These are phyloP conservation scores for Dryobota labecula DNA, from an alignment of 2,888 invertebrate species.

Conservation along the genomic window DNA sequence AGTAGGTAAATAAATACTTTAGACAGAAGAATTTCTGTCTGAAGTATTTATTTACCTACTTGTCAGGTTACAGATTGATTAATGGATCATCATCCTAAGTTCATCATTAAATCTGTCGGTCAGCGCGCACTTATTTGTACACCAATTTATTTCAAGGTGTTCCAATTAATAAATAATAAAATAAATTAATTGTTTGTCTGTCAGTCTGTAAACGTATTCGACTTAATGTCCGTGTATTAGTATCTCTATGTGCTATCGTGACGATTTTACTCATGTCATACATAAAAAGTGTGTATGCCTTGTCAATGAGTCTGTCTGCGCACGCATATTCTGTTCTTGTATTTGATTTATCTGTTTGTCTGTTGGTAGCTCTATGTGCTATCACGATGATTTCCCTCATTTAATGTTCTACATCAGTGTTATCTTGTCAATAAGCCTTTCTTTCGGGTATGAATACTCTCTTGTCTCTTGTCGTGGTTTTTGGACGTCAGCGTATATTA, in stretches of 20 bases:
- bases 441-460: not conserved
- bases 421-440: constrained; percentile 14
- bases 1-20: no score
- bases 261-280: not conserved
- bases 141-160: not conserved
- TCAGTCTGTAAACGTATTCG: not conserved
- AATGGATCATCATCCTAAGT: not conserved
- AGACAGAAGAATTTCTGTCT: no score
- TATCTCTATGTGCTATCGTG: not conserved
- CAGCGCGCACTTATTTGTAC: not conserved
- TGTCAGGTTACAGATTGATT: not conserved
- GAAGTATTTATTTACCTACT: not conserved
- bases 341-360: not conserved
- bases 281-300: not conserved
- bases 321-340: not conserved
- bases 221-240: not conserved
- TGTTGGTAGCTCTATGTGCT: constrained; percentile 80
- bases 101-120: not conserved
- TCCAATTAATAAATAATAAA: no score
- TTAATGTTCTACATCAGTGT: constrained; percentile 76
- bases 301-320: not conserved
- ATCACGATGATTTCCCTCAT: constrained; percentile 87
- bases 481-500: not conserved
- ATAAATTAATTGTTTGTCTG: not conserved
- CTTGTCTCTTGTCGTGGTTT: no score